These are phyloP conservation scores for Poecilia gillii DNA, from an alignment of 2,797 vertebrate genomes.

Conservation along the genomic window DNA sequence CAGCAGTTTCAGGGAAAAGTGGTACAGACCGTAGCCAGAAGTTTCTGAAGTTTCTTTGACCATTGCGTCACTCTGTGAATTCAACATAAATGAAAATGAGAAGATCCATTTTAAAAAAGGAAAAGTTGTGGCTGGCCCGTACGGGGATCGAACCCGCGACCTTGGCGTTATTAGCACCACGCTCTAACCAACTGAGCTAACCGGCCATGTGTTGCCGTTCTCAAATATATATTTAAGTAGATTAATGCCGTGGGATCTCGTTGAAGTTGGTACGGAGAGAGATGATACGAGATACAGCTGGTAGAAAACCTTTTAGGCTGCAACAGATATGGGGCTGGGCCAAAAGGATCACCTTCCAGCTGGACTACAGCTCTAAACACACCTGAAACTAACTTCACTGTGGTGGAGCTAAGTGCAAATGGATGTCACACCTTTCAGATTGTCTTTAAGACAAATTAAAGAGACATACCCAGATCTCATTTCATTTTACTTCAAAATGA, in stretches of 20 bases:
- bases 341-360: not conserved
- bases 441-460: not conserved
- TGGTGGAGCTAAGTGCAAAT: not conserved
- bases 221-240: too few relatives aligned
- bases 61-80: not conserved
- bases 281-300: too few relatives aligned
- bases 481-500: not conserved
- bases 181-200: slow-evolving; percentile 81
- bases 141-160: slow-evolving; percentile 81
- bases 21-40: not conserved
- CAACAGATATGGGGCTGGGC: not conserved
- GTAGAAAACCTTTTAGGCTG: not conserved
- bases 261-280: too few relatives aligned
- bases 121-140: slow-evolving; percentile 48
- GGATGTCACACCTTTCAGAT: not conserved
- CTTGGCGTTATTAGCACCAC: slow-evolving; percentile 83
- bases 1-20: too few relatives aligned
- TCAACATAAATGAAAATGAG: not conserved
- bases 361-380: not conserved
- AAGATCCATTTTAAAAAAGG: not conserved
- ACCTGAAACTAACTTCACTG: too few relatives aligned
- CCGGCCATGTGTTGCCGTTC: slow-evolving; percentile 9
- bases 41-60: not conserved
- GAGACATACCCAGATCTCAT: not conserved
- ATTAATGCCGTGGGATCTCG: too few relatives aligned